These are phyloP conservation scores for Nymphalis c-album DNA, from an alignment of 2,888 invertebrate species.

Conservation along the genomic window DNA sequence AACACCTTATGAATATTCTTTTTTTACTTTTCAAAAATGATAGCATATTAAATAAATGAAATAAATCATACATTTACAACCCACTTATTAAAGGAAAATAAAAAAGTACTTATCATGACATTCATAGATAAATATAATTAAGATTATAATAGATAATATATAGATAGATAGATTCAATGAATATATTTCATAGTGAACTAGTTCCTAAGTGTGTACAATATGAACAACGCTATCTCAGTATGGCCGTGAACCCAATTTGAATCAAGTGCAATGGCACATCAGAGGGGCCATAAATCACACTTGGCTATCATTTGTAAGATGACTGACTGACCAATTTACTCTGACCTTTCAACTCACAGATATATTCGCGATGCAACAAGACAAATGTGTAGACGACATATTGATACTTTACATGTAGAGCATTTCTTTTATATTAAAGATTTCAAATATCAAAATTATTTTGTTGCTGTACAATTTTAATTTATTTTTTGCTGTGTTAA, in stretches of 20 bases:
- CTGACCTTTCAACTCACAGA: conserved; percentile 51
- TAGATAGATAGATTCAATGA: background rate
- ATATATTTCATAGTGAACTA: background rate
- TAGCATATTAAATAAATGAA: too few species aligned
- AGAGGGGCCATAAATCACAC: conserved; percentile 72
- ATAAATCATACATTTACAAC: too few species aligned
- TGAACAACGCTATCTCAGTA: conserved; percentile 29
- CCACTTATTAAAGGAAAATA: too few species aligned
- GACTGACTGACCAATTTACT: conserved; percentile 59
- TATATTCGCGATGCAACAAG: conserved; percentile 37
- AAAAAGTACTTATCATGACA: too few species aligned
- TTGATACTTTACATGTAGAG: conserved; percentile 6
- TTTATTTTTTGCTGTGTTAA: background rate
- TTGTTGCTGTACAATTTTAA: too few species aligned
- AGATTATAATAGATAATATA: too few species aligned
- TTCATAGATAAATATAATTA: too few species aligned
- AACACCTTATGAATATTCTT: too few species aligned
- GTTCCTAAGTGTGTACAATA: conserved; percentile 1
- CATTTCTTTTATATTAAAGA: background rate
- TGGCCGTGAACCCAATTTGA: conserved; percentile 75
- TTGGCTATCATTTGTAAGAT: conserved; percentile 60
- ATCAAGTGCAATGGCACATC: conserved; percentile 73
- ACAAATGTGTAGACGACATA: conserved; percentile 24
- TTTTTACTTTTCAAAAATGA: too few species aligned
- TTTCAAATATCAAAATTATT: background rate